phyloP scores from a whole-genome alignment of 2,888 invertebrate genomes.

The Slavum lentiscoides region DNA sequence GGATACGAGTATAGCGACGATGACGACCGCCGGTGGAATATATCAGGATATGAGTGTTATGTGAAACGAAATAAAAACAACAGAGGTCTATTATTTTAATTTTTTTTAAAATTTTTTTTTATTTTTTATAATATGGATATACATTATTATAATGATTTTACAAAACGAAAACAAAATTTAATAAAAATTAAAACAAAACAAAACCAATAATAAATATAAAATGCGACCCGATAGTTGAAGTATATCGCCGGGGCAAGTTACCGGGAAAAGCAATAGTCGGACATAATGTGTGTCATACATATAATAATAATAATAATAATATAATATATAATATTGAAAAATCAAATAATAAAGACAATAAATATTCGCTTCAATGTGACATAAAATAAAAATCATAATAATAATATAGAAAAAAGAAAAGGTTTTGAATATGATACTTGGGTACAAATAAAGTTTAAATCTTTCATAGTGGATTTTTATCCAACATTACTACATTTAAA shows the following conservation, averaged over 20 bases:
- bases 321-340: constrained; percentile 21
- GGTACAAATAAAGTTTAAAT: constrained; percentile 32
- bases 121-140: constrained; percentile 49
- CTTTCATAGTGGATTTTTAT: constrained; percentile 47
- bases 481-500: constrained; percentile 55
- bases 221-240: constrained; percentile 27
- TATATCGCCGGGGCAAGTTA: constrained; percentile 28
- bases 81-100: constrained; percentile 7
- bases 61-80: constrained; percentile 3
- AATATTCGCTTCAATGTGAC: background rate
- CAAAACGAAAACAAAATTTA: constrained; percentile 43
- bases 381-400: constrained; percentile 33
- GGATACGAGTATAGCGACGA: no score
- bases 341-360: constrained; percentile 35
- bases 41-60: no score
- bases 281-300: constrained; percentile 33
- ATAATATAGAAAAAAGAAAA: constrained; percentile 21
- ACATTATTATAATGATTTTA: constrained; percentile 51
- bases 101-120: constrained; percentile 32
- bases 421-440: constrained; percentile 22
- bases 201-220: constrained; percentile 43
- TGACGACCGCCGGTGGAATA: no score
- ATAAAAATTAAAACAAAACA: constrained; percentile 42
- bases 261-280: constrained; percentile 51
- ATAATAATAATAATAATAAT: background rate